Percentiles rank a stretch among this genome's conserved stretches.
Evolutionary conservation across 2,888 invertebrate species (phyloP).

Genomic region (Sclerodermus sp.): DNA sequence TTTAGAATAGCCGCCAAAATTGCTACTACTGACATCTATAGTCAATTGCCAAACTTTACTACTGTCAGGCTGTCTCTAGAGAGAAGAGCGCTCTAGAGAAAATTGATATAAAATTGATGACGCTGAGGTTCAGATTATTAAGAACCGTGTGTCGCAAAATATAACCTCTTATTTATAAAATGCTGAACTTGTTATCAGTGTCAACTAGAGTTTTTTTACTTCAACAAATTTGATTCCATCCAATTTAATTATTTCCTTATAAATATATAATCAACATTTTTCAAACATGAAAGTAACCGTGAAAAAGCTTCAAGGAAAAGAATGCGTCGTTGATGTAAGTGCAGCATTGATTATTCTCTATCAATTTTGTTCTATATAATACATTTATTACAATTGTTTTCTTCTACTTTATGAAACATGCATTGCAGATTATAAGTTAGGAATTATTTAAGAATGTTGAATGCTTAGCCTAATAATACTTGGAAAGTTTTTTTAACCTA

Average conservation of each 20-base stretch:
- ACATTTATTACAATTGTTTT: not conserved
- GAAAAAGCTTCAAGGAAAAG: constrained; percentile 74
- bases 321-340: constrained; percentile 68
- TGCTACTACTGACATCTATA: too few relatives aligned
- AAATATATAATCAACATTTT: not conserved
- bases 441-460: not conserved
- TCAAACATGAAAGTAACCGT: constrained; percentile 70
- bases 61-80: too few relatives aligned
- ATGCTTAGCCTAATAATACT: not conserved
- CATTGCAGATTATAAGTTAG: too few relatives aligned
- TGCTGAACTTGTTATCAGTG: constrained; percentile 21
- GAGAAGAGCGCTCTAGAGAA: too few relatives aligned
- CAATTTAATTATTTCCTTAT: not conserved
- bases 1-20: constrained; percentile 24
- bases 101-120: too few relatives aligned
- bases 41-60: too few relatives aligned
- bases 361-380: not conserved
- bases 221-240: constrained; percentile 24
- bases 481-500: not conserved
- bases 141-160: constrained; percentile 23
- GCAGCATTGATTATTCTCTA: not conserved
- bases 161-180: constrained; percentile 36
- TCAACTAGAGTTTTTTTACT: constrained; percentile 11
- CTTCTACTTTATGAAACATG: not conserved
- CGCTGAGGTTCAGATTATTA: too few relatives aligned